phyloP scores from a whole-genome alignment of 2,113 vertebrate genomes.

The Quiscalus mexicanus region DNA sequence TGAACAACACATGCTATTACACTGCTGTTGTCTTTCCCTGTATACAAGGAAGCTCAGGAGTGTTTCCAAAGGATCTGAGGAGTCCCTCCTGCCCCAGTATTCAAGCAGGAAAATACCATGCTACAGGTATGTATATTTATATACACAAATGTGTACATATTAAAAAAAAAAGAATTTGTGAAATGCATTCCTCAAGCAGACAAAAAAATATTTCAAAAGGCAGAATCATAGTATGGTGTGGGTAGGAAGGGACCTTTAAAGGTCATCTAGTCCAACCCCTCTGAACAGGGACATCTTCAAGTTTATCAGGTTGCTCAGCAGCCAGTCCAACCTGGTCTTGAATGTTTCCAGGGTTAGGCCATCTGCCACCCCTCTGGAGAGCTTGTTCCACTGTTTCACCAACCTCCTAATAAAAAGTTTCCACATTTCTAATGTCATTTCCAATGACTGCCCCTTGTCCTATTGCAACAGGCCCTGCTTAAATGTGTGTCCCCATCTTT shows the following conservation, averaged over 20 bases:
- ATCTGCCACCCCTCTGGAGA: background rate
- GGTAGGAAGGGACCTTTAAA: background rate
- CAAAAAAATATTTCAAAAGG: background rate
- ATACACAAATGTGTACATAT: accelerated
- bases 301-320: background rate
- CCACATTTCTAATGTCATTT: too few relatives aligned
- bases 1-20: accelerated
- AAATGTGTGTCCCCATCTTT: background rate
- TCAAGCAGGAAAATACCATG: background rate
- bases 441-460: background rate
- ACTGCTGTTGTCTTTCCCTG: background rate
- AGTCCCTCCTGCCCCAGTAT: background rate
- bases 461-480: accelerated
- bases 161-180: background rate
- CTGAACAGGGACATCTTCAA: background rate
- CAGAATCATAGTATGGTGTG: background rate
- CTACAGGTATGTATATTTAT: background rate
- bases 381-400: background rate
- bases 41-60: background rate
- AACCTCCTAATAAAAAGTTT: background rate
- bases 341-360: background rate
- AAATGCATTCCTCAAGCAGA: background rate
- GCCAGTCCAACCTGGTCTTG: background rate
- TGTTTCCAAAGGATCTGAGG: background rate
- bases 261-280: background rate